These are phyloP conservation scores for Heliocidaris erythrogramma DNA, from an alignment of 35 echinoderm and acorn worm species.

Conservation along the genomic window DNA sequence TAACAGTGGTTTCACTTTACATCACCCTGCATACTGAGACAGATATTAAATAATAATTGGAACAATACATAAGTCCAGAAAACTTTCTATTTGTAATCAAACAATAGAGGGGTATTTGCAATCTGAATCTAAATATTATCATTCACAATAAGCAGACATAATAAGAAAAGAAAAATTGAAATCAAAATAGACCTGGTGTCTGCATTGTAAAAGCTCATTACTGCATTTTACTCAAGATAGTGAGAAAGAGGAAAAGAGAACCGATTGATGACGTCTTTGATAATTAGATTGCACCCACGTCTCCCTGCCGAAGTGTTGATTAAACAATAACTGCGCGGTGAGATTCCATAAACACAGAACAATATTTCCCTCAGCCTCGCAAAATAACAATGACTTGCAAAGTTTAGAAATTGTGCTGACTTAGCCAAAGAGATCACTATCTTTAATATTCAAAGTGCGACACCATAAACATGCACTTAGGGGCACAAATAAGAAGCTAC, in stretches of 20 bases:
- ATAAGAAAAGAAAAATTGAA: background rate
- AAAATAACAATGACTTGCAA: constrained; percentile 18
- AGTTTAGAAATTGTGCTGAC: background rate
- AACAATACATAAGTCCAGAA: too few relatives aligned
- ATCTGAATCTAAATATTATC: too few relatives aligned
- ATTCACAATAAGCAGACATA: background rate
- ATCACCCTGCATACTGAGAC: too few relatives aligned
- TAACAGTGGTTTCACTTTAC: too few relatives aligned
- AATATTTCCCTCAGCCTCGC: background rate
- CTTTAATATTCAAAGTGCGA: background rate
- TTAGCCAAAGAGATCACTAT: background rate
- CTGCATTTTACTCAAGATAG: background rate
- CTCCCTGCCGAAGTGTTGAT: background rate
- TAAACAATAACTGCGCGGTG: background rate
- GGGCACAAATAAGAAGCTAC: background rate
- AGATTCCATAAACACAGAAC: background rate
- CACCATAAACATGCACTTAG: background rate
- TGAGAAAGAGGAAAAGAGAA: background rate
- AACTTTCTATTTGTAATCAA: too few relatives aligned
- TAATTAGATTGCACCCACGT: constrained; percentile 2
- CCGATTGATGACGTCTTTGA: background rate
- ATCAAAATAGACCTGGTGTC: background rate
- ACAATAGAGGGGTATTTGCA: too few relatives aligned
- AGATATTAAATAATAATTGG: too few relatives aligned
- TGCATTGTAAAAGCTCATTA: background rate